Conservation (phyloP, 2,888 invertebrate species). For the Coenonympha glycerion region DNA sequence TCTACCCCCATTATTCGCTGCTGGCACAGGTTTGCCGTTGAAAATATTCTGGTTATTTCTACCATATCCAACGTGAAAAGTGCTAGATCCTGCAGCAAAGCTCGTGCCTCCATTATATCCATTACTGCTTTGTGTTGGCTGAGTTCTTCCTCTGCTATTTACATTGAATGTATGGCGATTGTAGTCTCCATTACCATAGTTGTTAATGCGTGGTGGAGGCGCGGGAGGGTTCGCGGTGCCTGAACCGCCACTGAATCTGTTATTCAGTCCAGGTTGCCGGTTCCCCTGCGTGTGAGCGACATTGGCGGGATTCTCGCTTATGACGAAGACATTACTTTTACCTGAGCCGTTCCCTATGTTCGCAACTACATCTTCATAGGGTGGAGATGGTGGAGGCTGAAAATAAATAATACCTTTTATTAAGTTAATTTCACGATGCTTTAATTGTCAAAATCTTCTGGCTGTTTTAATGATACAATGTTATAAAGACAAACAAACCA, state of each 20-base stretch:
- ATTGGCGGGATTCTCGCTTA: not conserved
- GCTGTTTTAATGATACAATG: not conserved
- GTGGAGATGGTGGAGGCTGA: not conserved
- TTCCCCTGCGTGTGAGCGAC: not conserved
- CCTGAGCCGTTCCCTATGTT: conserved; percentile 17
- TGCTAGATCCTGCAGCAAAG: not conserved
- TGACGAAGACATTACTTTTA: conserved; percentile 9
- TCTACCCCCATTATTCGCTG: not conserved
- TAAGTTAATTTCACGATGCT: too few relatives aligned
- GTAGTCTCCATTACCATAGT: conserved; percentile 13
- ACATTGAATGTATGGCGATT: not conserved
- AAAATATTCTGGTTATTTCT: not conserved
- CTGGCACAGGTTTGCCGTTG: not conserved
- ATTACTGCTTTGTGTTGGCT: not conserved
- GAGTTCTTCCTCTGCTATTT: not conserved
- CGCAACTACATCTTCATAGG: not conserved
- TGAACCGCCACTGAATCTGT: not conserved
- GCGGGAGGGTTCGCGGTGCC: too few relatives aligned
- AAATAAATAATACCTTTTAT: not conserved
- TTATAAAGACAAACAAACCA: not conserved
- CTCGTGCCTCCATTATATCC: not conserved
- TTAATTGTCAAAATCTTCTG: too few relatives aligned
- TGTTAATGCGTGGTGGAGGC: not conserved
- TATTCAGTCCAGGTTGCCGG: not conserved
- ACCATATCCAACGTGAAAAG: not conserved